phyloP scores from a whole-genome alignment of 2,888 invertebrate species.

The Acleris emargana region DNA sequence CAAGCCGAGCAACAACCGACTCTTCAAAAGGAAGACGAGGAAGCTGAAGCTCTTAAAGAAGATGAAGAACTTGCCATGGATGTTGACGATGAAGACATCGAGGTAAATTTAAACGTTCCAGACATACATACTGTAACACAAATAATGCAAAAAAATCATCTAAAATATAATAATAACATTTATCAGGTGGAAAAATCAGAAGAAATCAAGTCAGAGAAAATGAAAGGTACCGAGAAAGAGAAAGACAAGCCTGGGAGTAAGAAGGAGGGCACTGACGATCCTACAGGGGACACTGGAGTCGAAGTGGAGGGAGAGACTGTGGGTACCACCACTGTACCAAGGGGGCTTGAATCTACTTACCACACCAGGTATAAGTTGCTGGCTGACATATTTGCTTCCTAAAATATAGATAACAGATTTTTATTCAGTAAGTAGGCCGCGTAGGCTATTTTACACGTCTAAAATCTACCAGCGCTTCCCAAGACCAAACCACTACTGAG shows the following conservation, averaged over 20 bases:
- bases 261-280: slow-evolving; percentile 71
- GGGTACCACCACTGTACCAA: slow-evolving; percentile 85
- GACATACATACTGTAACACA: neutral
- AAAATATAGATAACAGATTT: too few relatives aligned
- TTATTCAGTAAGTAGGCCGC: too few relatives aligned
- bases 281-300: slow-evolving; percentile 77
- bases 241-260: slow-evolving; percentile 72
- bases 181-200: slow-evolving; percentile 70
- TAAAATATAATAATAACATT: neutral
- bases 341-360: slow-evolving; percentile 89
- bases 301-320: slow-evolving; percentile 91
- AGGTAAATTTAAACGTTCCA: slow-evolving; percentile 51
- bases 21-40: slow-evolving; percentile 85
- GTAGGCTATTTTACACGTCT: too few relatives aligned
- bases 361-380: slow-evolving; percentile 86
- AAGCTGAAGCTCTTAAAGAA: slow-evolving; percentile 82
- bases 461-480: too few relatives aligned
- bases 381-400: too few relatives aligned
- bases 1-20: slow-evolving; percentile 88
- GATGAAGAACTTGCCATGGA: slow-evolving; percentile 83
- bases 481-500: too few relatives aligned
- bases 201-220: slow-evolving; percentile 70
- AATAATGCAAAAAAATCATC: neutral
- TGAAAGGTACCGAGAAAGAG: slow-evolving; percentile 71
- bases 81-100: slow-evolving; percentile 73